Evolutionary conservation across 1,140 invertebrate genomes (phyloP).

Genomic region (Tetraneura akinire): DNA sequence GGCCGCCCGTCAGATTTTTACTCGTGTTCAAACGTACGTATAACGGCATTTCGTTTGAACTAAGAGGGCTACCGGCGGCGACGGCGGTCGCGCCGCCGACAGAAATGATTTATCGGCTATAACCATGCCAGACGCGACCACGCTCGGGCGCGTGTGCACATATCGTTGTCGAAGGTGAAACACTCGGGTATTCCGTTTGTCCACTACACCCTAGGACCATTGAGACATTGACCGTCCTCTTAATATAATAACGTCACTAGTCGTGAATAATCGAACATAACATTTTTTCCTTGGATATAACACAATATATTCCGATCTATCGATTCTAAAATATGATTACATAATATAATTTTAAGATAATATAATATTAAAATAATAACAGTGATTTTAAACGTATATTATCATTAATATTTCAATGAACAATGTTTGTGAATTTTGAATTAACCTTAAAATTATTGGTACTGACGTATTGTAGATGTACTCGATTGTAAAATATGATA

Average conservation of each 20-base stretch:
- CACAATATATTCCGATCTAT: too few species aligned
- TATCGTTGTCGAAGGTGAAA: constrained; percentile 23
- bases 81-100: constrained; percentile 31
- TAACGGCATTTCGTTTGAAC: constrained; percentile 39
- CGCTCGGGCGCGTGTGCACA: background rate
- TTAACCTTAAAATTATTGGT: too few species aligned
- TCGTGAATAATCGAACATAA: background rate
- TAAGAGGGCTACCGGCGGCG: constrained; percentile 33
- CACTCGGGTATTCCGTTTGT: background rate
- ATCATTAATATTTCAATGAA: too few species aligned
- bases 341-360: too few species aligned
- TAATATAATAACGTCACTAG: background rate
- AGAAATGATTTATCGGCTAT: constrained; percentile 48
- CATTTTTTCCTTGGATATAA: background rate
- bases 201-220: background rate
- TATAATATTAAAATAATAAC: too few species aligned
- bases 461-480: too few species aligned
- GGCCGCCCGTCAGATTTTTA: background rate
- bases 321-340: too few species aligned
- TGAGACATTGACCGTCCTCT: background rate
- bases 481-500: too few species aligned
- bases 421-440: too few species aligned
- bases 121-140: background rate
- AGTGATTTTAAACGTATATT: too few species aligned
- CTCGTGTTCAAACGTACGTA: constrained; percentile 33